Evolutionary conservation across 2,113 vertebrate genomes (phyloP).

Genomic region (Microcebus ravelobensis): DNA sequence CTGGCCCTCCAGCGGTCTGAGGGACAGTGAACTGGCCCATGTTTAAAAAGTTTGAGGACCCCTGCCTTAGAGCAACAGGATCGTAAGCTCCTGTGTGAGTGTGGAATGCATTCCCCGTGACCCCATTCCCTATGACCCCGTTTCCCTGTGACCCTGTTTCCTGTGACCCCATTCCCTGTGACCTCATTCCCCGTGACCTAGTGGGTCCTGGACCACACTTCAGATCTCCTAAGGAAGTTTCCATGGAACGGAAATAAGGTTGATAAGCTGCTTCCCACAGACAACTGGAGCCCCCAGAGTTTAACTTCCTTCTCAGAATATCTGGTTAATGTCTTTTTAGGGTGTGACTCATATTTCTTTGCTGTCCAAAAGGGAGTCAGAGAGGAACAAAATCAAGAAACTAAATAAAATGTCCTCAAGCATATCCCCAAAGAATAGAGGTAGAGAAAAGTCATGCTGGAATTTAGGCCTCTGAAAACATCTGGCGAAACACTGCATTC

Average conservation of each 20-base stretch:
- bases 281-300: not conserved
- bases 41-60: too few species aligned
- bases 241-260: not conserved
- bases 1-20: too few species aligned
- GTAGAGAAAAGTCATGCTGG: not conserved
- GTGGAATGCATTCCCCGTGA: not conserved
- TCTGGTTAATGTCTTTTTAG: not conserved
- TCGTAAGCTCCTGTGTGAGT: not conserved
- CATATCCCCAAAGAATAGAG: constrained; percentile 42
- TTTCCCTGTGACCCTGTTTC: too few species aligned
- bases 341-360: not conserved
- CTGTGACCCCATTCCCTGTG: too few species aligned
- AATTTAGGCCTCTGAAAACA: constrained; percentile 57
- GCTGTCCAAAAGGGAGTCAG: not conserved
- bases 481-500: not conserved
- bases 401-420: not conserved
- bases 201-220: not conserved
- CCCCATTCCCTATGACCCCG: too few species aligned
- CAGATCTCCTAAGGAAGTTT: not conserved
- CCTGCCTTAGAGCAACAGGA: too few species aligned
- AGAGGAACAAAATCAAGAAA: not conserved
- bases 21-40: too few species aligned
- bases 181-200: not conserved
- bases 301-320: not conserved
- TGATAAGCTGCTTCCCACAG: too few species aligned